Conservation (phyloP, 92 coral and sea anemone genomes). For the Zoanthus sociatus region DNA sequence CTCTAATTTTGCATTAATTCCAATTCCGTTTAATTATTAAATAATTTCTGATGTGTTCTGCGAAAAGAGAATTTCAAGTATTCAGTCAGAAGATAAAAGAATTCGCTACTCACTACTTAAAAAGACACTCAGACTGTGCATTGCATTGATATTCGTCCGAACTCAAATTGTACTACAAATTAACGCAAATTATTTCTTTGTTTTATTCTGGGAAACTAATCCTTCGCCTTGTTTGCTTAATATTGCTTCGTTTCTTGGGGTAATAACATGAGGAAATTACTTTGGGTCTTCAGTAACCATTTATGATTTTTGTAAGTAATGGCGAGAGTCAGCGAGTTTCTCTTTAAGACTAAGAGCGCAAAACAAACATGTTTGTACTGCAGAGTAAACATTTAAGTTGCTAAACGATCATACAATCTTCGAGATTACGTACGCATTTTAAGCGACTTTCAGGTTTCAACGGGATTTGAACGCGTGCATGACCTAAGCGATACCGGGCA, state of each 20-base stretch:
- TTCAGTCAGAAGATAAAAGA: neutral
- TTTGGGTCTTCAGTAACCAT: neutral
- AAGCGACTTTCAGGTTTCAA: too few relatives aligned
- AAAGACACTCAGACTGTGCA: neutral
- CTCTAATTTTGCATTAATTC: neutral
- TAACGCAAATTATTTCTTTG: neutral
- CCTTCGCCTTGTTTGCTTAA: constrained; percentile 1
- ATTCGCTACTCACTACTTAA: neutral
- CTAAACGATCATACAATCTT: too few relatives aligned
- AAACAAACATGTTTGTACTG: constrained; percentile 16
- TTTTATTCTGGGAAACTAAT: neutral
- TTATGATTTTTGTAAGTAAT: neutral
- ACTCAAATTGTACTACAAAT: neutral
- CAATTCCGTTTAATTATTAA: neutral
- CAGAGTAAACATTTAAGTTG: too few relatives aligned
- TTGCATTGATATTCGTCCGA: neutral
- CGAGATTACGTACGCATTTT: too few relatives aligned
- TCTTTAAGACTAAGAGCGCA: neutral
- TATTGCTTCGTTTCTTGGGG: constrained; percentile 13
- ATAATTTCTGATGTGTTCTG: constrained; percentile 24
- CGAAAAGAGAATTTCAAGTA: neutral
- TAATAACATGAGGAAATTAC: constrained; percentile 1
- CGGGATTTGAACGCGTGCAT: too few relatives aligned
- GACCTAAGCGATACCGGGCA: too few relatives aligned
- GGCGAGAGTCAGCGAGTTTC: neutral